Evolutionary conservation across 2,113 vertebrate genomes (phyloP), one percentile per base, ranked within the genome.

Genomic region (Burhinus oedicnemus): DNA sequence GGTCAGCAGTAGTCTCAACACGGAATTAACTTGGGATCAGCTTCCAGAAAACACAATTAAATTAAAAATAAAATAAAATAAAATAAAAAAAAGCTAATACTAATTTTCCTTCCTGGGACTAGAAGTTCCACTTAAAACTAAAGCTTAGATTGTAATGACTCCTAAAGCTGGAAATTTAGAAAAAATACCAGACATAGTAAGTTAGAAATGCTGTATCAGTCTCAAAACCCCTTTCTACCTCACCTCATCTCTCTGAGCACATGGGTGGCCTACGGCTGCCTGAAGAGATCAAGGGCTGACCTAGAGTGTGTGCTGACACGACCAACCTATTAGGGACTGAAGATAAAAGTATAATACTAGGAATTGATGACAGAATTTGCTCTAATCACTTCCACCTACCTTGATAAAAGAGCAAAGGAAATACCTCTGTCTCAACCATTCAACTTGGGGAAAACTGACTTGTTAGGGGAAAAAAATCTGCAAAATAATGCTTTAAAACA

Each of bases 331-430:
- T 90, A 97, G 68, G 75, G 90, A 71, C 78, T 79, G 30, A 57
- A 95, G 95, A 97, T 93, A 86, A 96, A 97, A 97, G 91, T 36
- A 60, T 19, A 38, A 44, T 29, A 27, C 45, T 30, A 57, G 80
- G 49, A 86, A 92, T 0, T 75, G 91, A 83, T 96, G 95, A 76
- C 83, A 85, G 85, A 87, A 93, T 92, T 91, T 96, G 79, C 93
- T 82, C 97, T 97, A 87, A 94, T 97, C 96, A 96, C 87, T 91
- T 96, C 75, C 82, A 96, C 92, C 68, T 96, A 93, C 89, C 81
- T 94, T 71, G 95, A 97, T 97, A 97, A 97, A 97, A 90, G 22
- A 92, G 84, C 55, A 92, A 95, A 94, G 64, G 93, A 95, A 65
- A 95, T 95, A 61, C 25, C 40, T 93, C 83, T 47, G 83, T 71